Evolutionary conservation across 1,140 invertebrate species (phyloP).

Genomic region (Drosophila athabasca): DNA sequence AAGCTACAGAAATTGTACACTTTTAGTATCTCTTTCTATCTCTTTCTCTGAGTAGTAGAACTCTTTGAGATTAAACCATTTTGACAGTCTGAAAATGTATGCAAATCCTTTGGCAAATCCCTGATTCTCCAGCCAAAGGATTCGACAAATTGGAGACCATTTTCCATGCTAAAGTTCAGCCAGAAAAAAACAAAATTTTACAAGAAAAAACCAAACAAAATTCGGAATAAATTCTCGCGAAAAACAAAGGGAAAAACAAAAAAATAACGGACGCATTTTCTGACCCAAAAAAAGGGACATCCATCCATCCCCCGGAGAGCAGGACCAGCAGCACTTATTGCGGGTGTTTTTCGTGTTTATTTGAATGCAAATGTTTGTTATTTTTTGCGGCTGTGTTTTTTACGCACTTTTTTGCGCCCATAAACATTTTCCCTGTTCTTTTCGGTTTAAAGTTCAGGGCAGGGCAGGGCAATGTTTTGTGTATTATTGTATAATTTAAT

Average conservation of each 20-base stretch:
- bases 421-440: slow-evolving; percentile 33
- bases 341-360: slow-evolving; percentile 59
- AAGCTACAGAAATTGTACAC: too few species aligned
- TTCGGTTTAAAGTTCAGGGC: slow-evolving; percentile 1
- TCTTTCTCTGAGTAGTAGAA: slow-evolving; percentile 10
- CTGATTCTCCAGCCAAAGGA: slow-evolving; percentile 42
- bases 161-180: slow-evolving; percentile 34
- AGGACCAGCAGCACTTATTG: slow-evolving; percentile 11
- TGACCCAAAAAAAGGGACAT: slow-evolving; percentile 69
- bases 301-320: slow-evolving; percentile 8
- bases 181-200: too few species aligned
- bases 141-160: slow-evolving; percentile 36
- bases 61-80: slow-evolving; percentile 34
- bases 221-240: slow-evolving; percentile 26
- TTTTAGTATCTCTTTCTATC: slow-evolving; percentile 17
- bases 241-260: slow-evolving; percentile 11
- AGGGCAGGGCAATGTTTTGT: background rate
- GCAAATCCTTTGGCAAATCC: slow-evolving; percentile 31
- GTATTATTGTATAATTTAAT: slow-evolving; percentile 46
- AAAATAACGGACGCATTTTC: slow-evolving; percentile 67
- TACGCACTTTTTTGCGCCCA: slow-evolving; percentile 17
- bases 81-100: slow-evolving; percentile 28
- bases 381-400: slow-evolving; percentile 47
- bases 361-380: slow-evolving; percentile 79
- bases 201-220: slow-evolving; percentile 10